Evolutionary conservation across 2,113 vertebrate species (phyloP), one percentile per base, ranked within the genome.

Genomic region (Collichthys lucidus): DNA sequence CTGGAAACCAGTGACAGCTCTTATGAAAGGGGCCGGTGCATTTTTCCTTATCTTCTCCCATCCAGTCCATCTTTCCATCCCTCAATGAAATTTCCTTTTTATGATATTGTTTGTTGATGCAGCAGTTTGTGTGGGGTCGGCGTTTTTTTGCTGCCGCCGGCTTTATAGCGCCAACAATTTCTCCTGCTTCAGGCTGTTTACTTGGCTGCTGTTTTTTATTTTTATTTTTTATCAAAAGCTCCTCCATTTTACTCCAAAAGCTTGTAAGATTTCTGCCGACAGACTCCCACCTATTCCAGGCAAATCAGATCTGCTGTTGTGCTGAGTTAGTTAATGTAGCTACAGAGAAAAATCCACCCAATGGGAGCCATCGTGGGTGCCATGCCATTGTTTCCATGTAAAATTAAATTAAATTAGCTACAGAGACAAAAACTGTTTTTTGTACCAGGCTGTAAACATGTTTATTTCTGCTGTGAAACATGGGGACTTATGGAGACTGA

Each of bases 111-210:
- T 90, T 80, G 83, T 66, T 79, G 77, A 85, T 80, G 65, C 62
- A 66, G 20, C 11, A 1, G 26, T 85, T 78, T 89, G 72, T 87
- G 78, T 78, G 46, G 8, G 40, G 40, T 42, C 83, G 70, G 82
- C 73, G 31, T 59, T 83, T 82, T 78, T 66, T 52, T 6, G 40
- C 73, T 49, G 66, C 86, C 17, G 8, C 67, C 29, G 50, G 74
- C 60, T 82, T 83, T 79, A 72, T 60, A 62, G 62, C 79, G 68
- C 77, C 80, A 79, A 86, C 78, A 47, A 70, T 82, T 85, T 68
- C 79, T 24, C 2, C 63, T 15, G 73, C 82, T 82, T 59, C 72
- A 66, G 84, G 82, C 74, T 90, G 80, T 91, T 89, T 80, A 86
- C 88, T 85, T 73, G 29, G 46, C 66, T 61, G 16, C 75, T 82